Base-by-base conservation (phyloP, 1,140 invertebrate species). In the Hylaeus volcanicus region DNA sequence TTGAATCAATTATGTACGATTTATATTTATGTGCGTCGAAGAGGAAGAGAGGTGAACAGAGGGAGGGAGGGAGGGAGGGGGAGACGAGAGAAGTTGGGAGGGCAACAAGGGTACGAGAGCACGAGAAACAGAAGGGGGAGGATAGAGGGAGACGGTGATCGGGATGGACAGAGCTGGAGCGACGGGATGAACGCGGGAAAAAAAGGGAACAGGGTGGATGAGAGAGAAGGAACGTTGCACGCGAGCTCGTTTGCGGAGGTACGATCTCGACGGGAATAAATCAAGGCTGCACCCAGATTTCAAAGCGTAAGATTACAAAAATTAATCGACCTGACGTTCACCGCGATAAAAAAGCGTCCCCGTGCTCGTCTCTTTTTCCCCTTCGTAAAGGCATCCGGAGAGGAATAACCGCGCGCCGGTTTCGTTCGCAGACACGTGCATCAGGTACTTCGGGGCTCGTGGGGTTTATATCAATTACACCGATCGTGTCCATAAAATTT, bases 1-100 rank as follows among this genome's bases (percentile, higher is more conserved):
- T 88, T 80, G 85, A 90, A 90, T 91, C 89, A 91, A 90, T 91
- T 91, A 91, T 88, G 79, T 65, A 84, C 85, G 88, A 91, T 89
- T 91, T 91, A 90, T 91, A 90, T 90, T 90, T 89, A 88, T 89
- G 82, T 74, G 65, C 84, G 63, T 58, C 63, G 66, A 63, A 53
- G 72, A 68, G 69, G 83, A 74, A 77, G 48, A 58, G 55, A 58
- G 53, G 78, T 58, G 74, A 56, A 81, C 66, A 73, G 68, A 64
- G 63, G 72, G 58, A 39, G 60, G 5, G 68, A 64, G 63, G 72
- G 58, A 39, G 60, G 5, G 12, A 61, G 64, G 4, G 12, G 8
- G 37, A 45, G 39, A 51, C 14, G 26, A 26, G 65, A 53, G 76
- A 79, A 64, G 64, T 53, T 68, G 41, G 65, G 53, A 58, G 53